These are phyloP conservation scores for Altica lythri DNA, from an alignment of 2,888 invertebrate species.

Conservation along the genomic window DNA sequence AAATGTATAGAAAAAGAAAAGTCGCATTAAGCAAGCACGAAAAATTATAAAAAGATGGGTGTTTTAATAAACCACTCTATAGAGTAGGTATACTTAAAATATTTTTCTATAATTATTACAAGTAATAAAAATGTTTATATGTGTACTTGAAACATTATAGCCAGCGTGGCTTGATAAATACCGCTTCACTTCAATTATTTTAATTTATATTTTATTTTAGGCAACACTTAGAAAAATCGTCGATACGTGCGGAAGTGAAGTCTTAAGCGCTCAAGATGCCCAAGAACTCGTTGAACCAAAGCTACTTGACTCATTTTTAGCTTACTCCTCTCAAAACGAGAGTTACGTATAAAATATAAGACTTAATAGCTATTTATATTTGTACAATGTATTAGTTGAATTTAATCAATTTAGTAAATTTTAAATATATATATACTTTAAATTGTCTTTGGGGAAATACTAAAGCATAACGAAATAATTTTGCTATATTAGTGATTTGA, in stretches of 20 bases:
- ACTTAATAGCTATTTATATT: neutral
- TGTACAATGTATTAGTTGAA: neutral
- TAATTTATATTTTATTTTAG: conserved; percentile 57
- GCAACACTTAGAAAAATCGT: conserved; percentile 69
- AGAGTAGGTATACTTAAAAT: no score
- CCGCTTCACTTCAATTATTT: no score
- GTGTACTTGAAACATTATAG: neutral
- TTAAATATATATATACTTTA: no score
- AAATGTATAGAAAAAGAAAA: no score
- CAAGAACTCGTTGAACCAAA: conserved; percentile 76
- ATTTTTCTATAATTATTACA: no score
- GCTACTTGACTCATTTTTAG: conserved; percentile 76
- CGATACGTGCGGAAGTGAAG: conserved; percentile 61
- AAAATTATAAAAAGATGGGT: no score
- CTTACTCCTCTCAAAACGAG: conserved; percentile 79
- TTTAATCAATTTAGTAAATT: neutral
- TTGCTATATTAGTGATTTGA: no score
- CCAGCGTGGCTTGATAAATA: neutral
- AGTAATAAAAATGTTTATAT: neutral
- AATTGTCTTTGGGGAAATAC: no score
- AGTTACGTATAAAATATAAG: conserved; percentile 74
- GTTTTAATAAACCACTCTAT: no score
- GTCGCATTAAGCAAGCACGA: no score
- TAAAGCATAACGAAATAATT: no score
- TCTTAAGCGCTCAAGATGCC: conserved; percentile 64